These are phyloP conservation scores for Acleris literana DNA, from an alignment of 2,888 invertebrate genomes.

Conservation along the genomic window DNA sequence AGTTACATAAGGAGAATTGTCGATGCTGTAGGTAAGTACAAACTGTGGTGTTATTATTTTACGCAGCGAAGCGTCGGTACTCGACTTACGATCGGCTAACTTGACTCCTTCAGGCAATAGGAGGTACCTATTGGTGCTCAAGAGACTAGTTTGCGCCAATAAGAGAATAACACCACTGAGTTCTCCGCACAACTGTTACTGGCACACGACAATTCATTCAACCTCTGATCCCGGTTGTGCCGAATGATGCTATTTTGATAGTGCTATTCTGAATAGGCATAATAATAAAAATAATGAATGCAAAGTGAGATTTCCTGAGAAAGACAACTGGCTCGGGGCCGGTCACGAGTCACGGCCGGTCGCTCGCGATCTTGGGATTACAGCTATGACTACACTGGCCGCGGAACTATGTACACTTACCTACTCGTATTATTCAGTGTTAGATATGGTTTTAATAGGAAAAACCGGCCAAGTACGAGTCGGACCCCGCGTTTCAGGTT, in stretches of 20 bases:
- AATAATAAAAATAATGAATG: slow-evolving; percentile 53
- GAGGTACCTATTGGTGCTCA: too few relatives aligned
- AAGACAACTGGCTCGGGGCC: slow-evolving; percentile 22
- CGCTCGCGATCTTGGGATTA: slow-evolving; percentile 47
- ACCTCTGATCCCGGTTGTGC: slow-evolving; percentile 55
- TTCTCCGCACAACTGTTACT: slow-evolving; percentile 6
- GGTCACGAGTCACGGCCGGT: slow-evolving; percentile 50
- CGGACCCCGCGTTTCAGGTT: too few relatives aligned
- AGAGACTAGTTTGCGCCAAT: too few relatives aligned
- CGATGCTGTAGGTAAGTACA: not conserved
- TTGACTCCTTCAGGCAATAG: too few relatives aligned
- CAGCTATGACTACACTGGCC: not conserved
- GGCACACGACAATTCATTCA: slow-evolving; percentile 48
- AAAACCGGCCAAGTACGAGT: too few relatives aligned
- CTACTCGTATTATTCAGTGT: too few relatives aligned
- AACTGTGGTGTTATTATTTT: too few relatives aligned
- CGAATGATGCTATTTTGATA: slow-evolving; percentile 47
- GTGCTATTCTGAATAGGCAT: slow-evolving; percentile 36
- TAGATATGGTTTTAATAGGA: too few relatives aligned
- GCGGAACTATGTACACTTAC: too few relatives aligned
- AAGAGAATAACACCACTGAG: not conserved
- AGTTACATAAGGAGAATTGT: slow-evolving; percentile 59
- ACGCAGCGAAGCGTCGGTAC: too few relatives aligned
- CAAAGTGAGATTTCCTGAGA: slow-evolving; percentile 40
- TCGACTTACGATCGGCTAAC: too few relatives aligned